Evolutionary conservation across 1,140 invertebrate genomes (phyloP), one percentile per base, ranked within the genome.

Genomic region (Tribolium madens): DNA sequence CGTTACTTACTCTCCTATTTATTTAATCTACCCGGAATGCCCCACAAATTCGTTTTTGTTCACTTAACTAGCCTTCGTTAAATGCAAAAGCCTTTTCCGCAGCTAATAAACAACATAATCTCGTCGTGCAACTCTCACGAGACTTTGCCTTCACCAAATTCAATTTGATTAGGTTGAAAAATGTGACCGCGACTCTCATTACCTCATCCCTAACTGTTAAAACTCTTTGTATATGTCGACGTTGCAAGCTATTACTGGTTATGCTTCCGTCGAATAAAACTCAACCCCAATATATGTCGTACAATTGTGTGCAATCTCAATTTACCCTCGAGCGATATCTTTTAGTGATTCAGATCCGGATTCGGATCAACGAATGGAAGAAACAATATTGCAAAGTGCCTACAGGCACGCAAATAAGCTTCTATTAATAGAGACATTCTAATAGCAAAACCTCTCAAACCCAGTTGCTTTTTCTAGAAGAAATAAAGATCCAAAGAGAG

Each of bases 1-100:
- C 77, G 76, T 80, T 76, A 80, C 79, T 78, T 73, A 57, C 48
- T 50, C 46, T 18, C 47, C 31, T 17, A 73, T 72, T 53, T 42
- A 53, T 73, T 50, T 53, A 33, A 73, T 73, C 57, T 36, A 26
- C 21, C 33, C 47, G 9, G 52, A 48, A 53, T 73, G 52, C 52
- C 52, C 46, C 9, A 4, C 17, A 18, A 12, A 60, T 60, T 60
- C 26, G 26, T 60, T 18, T 6, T 10, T 13, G 50, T 5, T 1
- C 53, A 6, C 2, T 42, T 42, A 50, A 50, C 12, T 50, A 17
- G 12, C 10, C n/a, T 57, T 57, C 7, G 36, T 57, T 57, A 17
- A 57, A 57, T 57, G 52, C 52, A 57, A 57, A 57, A 26, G 13
- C 13, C 52, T 3, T 5, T 18, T 26, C 52, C 13, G 17, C 52